These are phyloP conservation scores for Parotocinclus haroldoi DNA, from an alignment of 2,797 vertebrate genomes.

Conservation along the genomic window DNA sequence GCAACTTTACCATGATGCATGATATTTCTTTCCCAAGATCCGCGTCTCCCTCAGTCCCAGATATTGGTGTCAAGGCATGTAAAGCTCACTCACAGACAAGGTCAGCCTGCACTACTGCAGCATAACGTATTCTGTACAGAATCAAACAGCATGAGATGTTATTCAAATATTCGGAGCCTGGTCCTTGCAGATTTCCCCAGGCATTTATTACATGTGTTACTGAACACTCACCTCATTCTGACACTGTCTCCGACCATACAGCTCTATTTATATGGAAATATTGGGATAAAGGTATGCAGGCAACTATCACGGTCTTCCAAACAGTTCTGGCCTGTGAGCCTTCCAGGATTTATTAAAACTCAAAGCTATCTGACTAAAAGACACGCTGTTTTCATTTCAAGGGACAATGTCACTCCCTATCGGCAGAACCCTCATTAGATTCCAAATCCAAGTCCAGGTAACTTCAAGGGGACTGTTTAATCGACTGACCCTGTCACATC, in stretches of 20 bases:
- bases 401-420: neutral
- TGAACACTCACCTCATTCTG: neutral
- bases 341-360: neutral
- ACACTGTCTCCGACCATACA: neutral
- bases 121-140: constrained; percentile 18
- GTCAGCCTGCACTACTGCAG: neutral
- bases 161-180: constrained; percentile 17
- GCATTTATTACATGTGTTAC: constrained; percentile 10
- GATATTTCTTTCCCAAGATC: neutral
- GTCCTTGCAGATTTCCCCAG: constrained; percentile 16
- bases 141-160: constrained; percentile 11
- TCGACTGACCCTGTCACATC: too few relatives aligned
- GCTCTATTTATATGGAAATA: constrained; percentile 20
- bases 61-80: constrained; percentile 23
- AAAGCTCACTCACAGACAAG: neutral
- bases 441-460: neutral
- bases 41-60: neutral
- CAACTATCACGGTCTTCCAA: constrained; percentile 10
- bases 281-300: neutral
- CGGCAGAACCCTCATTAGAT: neutral
- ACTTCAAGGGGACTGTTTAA: neutral
- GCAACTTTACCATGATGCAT: neutral
- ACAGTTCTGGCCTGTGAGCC: neutral
- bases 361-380: constrained; percentile 6
- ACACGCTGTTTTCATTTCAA: constrained; percentile 1